Base-by-base conservation (phyloP, 2,113 vertebrate genomes). In the Gallinago undulata region DNA sequence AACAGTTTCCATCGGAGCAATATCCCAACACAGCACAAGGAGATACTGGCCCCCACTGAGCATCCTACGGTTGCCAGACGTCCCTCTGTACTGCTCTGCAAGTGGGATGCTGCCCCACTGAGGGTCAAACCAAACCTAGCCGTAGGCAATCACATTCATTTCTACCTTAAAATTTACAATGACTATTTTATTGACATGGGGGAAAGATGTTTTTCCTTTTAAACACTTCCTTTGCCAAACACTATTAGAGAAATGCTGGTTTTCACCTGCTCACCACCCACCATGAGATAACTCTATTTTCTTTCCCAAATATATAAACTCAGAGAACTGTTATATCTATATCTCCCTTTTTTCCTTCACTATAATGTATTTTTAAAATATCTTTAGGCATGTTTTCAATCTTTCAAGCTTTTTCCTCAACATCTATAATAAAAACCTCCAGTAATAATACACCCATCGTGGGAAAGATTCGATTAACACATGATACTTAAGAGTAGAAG, bases 281-380 rank as follows among this genome's bases (percentile, higher is more conserved):
- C 6, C 48, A 69, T 2, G 4, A 91, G 13, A 77, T 33, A 81
- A 91, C 13, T 9, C 21, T 37, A 25, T 45, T 87, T 93, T 88
- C 41, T 45, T 73, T 24, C 64, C 27, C 30, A 51, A 82, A 68
- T 43, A 64, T 3, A 84, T 60, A n/a, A 60, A 84, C 39, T 84
- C 1, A 0, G n/a, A 80, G 51, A 89, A 53, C 21, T 18, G 3
- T 70, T 72, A 14, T 33, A 63, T n/a, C 19, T 57, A 0, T 19
- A 59, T 23, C 10, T 87, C 30, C 30, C 13, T 8, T 59, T 87
- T 50, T 51, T 19, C 33, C 43, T 77, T 47, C 22, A 28, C 30
- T 28, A 31, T 12, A 72, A 68, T 6, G 6, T 64, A 62, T 91
- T 91, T 82, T 83, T 94, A 83, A 0, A 1, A 10, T n/a, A 66